Evolutionary conservation across 1,140 invertebrate species (phyloP), one percentile per base, ranked within the genome.

Genomic region (Zaprionus camerounensis): DNA sequence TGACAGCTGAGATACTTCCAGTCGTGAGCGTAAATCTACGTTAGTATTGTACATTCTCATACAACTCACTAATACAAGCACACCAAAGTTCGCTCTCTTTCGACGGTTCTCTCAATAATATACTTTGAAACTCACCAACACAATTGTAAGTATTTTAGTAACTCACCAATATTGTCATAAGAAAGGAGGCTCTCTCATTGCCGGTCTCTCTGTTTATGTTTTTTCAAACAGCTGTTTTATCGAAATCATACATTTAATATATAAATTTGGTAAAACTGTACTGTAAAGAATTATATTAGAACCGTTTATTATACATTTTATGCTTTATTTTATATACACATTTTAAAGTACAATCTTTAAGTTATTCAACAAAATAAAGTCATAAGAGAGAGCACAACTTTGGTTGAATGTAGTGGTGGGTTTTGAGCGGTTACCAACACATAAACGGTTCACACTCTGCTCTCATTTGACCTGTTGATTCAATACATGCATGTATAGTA

Each of bases 401-500:
- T 22, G 3, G 11, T 62, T 62, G 22, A 9, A 22, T 62, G 55
- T 57, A 5, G 4, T 56, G 9, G 36, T 66, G 15, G 28, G 15
- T 26, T 46, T 3, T 20, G 22, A 41, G 24, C 34, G 31, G 2
- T 15, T 38, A 65, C 22, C 20, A 65, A 56, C 5, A 41, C 36
- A 41, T 13, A 20, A 6, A 28, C n/a, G n/a, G n/a, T 2, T 46
- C 2, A 46, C 22, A 26, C 15, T 44, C 11, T 46, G 1, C 58
- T 61, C 58, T 61, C 38, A 46, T 17, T 20, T 38, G 31, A 20
- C 41, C 41, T 17, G n/a, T 34, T 34, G 9, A n/a, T 41, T 51
- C 20, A 3, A 5, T 20, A 22, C 22, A 22, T 51, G 20, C 7
- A 22, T 7, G 9, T 5, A 49, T 22, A 31, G 28, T 31, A 31